A percentile compares a stretch with the other conserved stretches of the same genome.
Evolutionary conservation across 2,113 vertebrate genomes (phyloP).

Genomic region (Ceratotherium simum): DNA sequence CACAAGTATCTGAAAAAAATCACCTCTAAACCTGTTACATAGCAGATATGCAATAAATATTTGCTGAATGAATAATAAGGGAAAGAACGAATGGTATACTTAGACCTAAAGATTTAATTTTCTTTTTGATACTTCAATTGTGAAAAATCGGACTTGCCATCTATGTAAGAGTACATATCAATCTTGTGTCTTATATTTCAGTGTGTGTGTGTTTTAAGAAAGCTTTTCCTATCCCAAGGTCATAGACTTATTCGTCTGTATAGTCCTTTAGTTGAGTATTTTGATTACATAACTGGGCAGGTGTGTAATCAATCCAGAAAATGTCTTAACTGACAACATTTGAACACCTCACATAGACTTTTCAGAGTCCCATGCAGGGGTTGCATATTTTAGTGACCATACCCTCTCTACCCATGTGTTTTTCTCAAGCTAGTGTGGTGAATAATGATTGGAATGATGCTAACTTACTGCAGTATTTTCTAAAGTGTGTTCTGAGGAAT

Average conservation of each 20-base stretch:
- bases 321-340: not conserved
- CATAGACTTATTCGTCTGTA: not conserved
- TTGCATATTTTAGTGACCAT: not conserved
- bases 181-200: not conserved
- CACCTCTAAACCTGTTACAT: not conserved
- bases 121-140: not conserved
- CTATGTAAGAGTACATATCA: not conserved
- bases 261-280: constrained; percentile 38
- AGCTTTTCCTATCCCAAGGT: not conserved
- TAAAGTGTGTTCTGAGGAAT: not conserved
- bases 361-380: not conserved
- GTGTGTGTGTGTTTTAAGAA: not conserved
- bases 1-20: not conserved
- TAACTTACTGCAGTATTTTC: not conserved
- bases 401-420: not conserved
- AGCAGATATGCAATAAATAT: constrained; percentile 15
- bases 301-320: not conserved
- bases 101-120: not conserved
- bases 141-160: not conserved
- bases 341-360: not conserved
- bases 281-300: not conserved
- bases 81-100: constrained; percentile 7
- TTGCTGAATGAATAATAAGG: constrained; percentile 36
- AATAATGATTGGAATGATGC: not conserved
- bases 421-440: not conserved